Conservation (phyloP, 1,140 invertebrate species). For the Drosophila bocqueti region DNA sequence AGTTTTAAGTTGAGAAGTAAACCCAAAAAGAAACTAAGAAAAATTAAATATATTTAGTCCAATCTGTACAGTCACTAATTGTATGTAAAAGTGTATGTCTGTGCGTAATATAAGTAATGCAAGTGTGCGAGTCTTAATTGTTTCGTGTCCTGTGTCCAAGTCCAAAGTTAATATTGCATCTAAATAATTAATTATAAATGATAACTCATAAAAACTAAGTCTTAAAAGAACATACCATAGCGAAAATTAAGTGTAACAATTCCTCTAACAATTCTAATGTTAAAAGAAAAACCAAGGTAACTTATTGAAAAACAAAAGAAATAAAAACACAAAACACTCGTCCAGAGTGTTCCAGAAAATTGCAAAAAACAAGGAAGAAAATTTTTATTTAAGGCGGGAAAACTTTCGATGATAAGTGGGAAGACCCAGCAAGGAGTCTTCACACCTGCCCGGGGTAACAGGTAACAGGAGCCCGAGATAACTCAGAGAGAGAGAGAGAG, state of each 20-base stretch:
- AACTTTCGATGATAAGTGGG: conserved; percentile 40
- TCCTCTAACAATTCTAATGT: conserved; percentile 65
- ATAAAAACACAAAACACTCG: conserved; percentile 56
- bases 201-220: conserved; percentile 26
- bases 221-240: conserved; percentile 22
- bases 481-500: not conserved
- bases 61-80: conserved; percentile 69
- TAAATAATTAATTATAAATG: conserved; percentile 22
- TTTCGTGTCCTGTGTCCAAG: conserved; percentile 59
- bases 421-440: conserved; percentile 50
- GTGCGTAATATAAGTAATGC: conserved; percentile 8
- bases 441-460: conserved; percentile 33
- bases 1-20: conserved; percentile 45
- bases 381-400: conserved; percentile 6
- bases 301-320: conserved; percentile 65
- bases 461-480: conserved; percentile 15
- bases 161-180: conserved; percentile 52
- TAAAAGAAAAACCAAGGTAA: conserved; percentile 56
- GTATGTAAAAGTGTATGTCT: conserved; percentile 32
- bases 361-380: conserved; percentile 2
- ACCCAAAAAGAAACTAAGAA: conserved; percentile 14
- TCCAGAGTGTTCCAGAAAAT: conserved; percentile 59
- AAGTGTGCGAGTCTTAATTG: conserved; percentile 51
- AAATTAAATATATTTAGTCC: conserved; percentile 51
- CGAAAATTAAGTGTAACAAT: conserved; percentile 54